Evolutionary conservation across 2,113 vertebrate genomes (phyloP).

Genomic region (Athene cunicularia): DNA sequence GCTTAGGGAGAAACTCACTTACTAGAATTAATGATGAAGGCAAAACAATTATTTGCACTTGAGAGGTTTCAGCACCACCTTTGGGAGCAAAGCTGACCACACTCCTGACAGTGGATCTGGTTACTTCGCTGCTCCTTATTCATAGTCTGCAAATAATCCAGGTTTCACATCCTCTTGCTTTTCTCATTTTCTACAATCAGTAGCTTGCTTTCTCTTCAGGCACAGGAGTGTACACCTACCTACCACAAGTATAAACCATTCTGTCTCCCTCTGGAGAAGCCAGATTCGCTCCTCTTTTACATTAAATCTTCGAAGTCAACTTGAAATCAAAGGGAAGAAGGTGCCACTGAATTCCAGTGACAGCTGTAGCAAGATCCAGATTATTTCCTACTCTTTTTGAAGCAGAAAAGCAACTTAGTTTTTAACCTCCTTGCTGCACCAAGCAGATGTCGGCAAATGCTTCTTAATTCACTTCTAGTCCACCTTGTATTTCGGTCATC

Average conservation of each 20-base stretch:
- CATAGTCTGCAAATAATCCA: not conserved
- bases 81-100: not conserved
- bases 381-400: not conserved
- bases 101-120: not conserved
- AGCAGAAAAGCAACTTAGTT: not conserved
- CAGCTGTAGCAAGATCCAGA: not conserved
- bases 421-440: not conserved
- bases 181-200: not conserved
- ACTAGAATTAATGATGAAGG: not conserved
- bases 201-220: not conserved
- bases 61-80: not conserved
- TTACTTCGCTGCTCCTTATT: not conserved
- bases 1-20: not conserved
- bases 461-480: slow-evolving; percentile 1
- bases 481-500: not conserved
- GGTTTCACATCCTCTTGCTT: not conserved
- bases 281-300: not conserved
- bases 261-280: not conserved
- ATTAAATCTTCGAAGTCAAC: not conserved
- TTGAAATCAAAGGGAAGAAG: slow-evolving; percentile 6
- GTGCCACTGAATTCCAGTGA: not conserved
- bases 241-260: not conserved
- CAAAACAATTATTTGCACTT: not conserved
- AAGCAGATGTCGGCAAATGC: not conserved
- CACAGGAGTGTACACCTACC: not conserved